Evolutionary conservation across 2,888 invertebrate species (phyloP).

Genomic region (Meandrusa payeni): DNA sequence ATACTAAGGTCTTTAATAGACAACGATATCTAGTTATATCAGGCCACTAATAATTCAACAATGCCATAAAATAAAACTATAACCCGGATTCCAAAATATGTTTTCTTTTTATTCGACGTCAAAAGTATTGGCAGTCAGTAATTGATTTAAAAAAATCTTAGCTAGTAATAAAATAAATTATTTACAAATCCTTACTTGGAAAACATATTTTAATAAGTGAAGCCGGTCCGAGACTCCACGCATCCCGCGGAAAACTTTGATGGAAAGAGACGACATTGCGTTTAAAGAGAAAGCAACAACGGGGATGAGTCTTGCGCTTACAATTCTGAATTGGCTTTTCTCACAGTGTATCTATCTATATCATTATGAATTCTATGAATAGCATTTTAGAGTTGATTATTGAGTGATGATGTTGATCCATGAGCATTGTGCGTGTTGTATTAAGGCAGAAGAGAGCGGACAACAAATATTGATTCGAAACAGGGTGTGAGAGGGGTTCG

Average conservation of each 20-base stretch:
- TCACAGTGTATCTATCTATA: slow-evolving; percentile 13
- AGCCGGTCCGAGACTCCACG: slow-evolving; percentile 37
- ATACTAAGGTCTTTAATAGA: slow-evolving; percentile 29
- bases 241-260: slow-evolving; percentile 65
- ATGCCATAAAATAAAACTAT: no score
- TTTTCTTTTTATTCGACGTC: no score
- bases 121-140: no score
- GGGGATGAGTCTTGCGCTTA: slow-evolving; percentile 61
- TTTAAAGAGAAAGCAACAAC: slow-evolving; percentile 64
- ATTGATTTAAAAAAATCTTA: no score
- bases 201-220: no score
- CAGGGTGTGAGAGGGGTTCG: slow-evolving; percentile 46
- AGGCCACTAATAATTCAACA: slow-evolving; percentile 15
- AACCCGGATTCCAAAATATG: no score
- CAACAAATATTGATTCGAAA: slow-evolving; percentile 81
- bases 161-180: no score
- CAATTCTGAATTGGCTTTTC: slow-evolving; percentile 37
- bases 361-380: slow-evolving; percentile 25
- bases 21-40: background rate
- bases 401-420: slow-evolving; percentile 34
- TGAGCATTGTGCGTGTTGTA: slow-evolving; percentile 76
- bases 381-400: slow-evolving; percentile 26
- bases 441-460: slow-evolving; percentile 80
- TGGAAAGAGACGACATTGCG: slow-evolving; percentile 73
- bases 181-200: no score